Percentiles rank a stretch among this genome's conserved stretches.
These are phyloP conservation scores for Achlya flavicornis DNA, from an alignment of 2,888 invertebrate genomes.

Conservation along the genomic window DNA sequence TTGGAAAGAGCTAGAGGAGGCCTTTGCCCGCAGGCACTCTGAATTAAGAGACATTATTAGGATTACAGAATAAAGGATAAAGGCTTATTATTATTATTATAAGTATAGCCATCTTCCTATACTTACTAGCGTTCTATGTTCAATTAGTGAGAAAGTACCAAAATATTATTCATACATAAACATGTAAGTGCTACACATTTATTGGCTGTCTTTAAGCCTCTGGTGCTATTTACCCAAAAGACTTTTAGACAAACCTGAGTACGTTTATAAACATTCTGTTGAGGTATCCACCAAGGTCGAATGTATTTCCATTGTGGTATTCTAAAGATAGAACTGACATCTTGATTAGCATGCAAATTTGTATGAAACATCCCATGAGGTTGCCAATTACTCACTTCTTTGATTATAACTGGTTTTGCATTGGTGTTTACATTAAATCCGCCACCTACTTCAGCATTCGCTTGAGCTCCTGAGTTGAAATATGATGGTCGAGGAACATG, in stretches of 20 bases:
- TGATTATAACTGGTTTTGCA: constrained; percentile 49
- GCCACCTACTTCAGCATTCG: constrained; percentile 37
- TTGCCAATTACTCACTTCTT: constrained; percentile 71
- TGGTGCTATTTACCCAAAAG: constrained; percentile 36
- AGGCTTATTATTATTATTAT: no score
- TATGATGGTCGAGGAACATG: constrained; percentile 38
- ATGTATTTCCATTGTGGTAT: constrained; percentile 36
- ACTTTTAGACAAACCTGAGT: constrained; percentile 57
- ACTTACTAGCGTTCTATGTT: no score
- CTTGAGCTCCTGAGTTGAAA: constrained; percentile 25
- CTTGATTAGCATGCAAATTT: not conserved
- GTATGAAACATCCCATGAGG: constrained; percentile 15
- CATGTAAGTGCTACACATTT: constrained; percentile 20
- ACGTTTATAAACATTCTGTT: constrained; percentile 31
- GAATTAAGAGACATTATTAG: no score
- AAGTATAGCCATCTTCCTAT: no score
- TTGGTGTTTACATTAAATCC: constrained; percentile 52
- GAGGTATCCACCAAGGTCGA: constrained; percentile 37
- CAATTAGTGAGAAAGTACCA: not conserved
- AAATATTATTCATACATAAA: constrained; percentile 17
- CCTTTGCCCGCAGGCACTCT: no score
- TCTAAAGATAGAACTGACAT: constrained; percentile 31
- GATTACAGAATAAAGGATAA: no score
- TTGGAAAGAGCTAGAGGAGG: no score
- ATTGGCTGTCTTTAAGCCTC: constrained; percentile 52